A percentile compares a stretch with the other conserved stretches of the same genome.
These are phyloP conservation scores for Sinonovacula constricta DNA, from an alignment of 1,140 invertebrate species.

Conservation along the genomic window DNA sequence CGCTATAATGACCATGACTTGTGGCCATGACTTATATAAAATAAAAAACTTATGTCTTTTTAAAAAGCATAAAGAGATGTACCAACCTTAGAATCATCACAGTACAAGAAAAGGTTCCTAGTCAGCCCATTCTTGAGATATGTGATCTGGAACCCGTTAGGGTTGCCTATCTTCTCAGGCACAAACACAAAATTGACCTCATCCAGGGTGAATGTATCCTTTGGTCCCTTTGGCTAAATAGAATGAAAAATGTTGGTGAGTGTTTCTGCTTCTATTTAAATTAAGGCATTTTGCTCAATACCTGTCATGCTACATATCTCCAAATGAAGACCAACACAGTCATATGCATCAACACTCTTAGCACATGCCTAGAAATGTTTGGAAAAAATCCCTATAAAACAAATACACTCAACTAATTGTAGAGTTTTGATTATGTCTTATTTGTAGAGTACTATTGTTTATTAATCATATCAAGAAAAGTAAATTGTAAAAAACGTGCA, in stretches of 20 bases:
- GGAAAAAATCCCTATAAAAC: too few relatives aligned
- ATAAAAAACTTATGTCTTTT: too few relatives aligned
- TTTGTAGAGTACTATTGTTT: too few relatives aligned
- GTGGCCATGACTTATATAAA: too few relatives aligned
- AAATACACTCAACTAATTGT: too few relatives aligned
- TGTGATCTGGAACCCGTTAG: slow-evolving; percentile 88
- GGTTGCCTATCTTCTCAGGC: slow-evolving; percentile 89
- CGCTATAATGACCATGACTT: neutral
- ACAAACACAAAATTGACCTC: slow-evolving; percentile 92
- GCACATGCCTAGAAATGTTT: too few relatives aligned
- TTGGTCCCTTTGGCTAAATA: slow-evolving; percentile 22
- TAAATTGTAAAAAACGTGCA: too few relatives aligned
- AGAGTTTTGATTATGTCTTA: too few relatives aligned
- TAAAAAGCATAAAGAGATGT: neutral
- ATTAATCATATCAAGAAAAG: too few relatives aligned
- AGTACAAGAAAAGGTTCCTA: slow-evolving; percentile 91
- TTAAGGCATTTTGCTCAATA: slow-evolving; percentile 1
- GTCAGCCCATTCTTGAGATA: slow-evolving; percentile 90
- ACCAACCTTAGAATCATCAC: slow-evolving; percentile 87
- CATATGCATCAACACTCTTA: too few relatives aligned
- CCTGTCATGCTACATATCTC: too few relatives aligned
- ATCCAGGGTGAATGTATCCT: slow-evolving; percentile 82
- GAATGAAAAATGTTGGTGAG: neutral
- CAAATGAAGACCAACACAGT: too few relatives aligned
- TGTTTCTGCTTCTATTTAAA: neutral